Percentiles rank a stretch among this genome's conserved stretches.
Conservation (phyloP, 2,888 invertebrate species). For the Deroplatys truncata region DNA sequence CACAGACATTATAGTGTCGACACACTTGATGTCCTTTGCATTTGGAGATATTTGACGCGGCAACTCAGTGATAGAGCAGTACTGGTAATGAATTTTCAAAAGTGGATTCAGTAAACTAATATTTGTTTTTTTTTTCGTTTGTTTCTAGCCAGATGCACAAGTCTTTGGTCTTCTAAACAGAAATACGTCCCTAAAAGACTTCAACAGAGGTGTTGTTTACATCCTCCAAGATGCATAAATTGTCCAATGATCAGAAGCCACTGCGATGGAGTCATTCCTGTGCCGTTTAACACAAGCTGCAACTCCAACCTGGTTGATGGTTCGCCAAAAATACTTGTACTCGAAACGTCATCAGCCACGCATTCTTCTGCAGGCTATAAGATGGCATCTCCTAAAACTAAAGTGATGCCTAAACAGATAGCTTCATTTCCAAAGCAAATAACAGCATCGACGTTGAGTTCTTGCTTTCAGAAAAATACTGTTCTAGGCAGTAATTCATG, state of each 20-base stretch:
- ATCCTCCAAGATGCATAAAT: background rate
- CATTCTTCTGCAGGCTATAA: background rate
- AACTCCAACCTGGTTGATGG: background rate
- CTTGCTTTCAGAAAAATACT: background rate
- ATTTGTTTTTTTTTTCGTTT: background rate
- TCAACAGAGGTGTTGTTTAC: background rate
- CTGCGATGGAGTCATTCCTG: background rate
- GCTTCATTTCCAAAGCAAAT: background rate
- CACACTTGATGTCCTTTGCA: no score
- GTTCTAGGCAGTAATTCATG: background rate
- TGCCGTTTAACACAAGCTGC: background rate
- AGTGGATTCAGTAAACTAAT: no score
- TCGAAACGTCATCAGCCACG: background rate
- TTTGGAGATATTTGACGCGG: no score
- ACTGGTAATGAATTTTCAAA: no score
- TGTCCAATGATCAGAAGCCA: background rate
- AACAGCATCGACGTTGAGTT: background rate
- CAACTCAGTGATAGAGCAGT: no score
- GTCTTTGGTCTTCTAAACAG: background rate
- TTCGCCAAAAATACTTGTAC: background rate
- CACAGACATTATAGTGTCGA: no score
- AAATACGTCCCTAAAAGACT: background rate
- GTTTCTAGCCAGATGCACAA: background rate
- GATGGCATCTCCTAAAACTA: background rate
- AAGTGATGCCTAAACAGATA: background rate